These are phyloP conservation scores for Campoplex capitator DNA, from an alignment of 2,888 invertebrate genomes.

Conservation along the genomic window DNA sequence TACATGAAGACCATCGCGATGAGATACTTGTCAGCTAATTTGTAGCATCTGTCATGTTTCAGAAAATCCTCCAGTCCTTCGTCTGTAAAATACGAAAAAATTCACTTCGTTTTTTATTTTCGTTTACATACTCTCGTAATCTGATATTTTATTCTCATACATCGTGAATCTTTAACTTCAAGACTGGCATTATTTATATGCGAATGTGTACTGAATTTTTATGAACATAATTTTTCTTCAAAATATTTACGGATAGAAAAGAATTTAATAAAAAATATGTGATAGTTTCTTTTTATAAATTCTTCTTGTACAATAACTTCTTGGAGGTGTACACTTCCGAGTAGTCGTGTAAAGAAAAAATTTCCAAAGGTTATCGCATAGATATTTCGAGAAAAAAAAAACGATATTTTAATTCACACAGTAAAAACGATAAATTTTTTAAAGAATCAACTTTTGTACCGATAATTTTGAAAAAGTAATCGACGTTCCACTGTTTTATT, in stretches of 20 bases:
- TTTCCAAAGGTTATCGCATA: not conserved
- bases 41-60: slow-evolving; percentile 84
- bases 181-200: not conserved
- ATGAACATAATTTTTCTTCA: not conserved
- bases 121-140: not conserved
- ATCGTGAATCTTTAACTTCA: not conserved
- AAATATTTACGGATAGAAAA: no score
- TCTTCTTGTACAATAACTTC: no score
- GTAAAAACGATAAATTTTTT: not conserved
- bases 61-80: slow-evolving; percentile 84
- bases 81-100: slow-evolving; percentile 76
- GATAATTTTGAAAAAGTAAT: slow-evolving; percentile 75
- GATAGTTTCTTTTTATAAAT: no score
- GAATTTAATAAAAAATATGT: no score
- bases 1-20: slow-evolving; percentile 87
- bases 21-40: slow-evolving; percentile 86
- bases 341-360: no score
- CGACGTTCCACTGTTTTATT: slow-evolving; percentile 75
- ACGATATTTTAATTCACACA: not conserved
- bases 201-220: not conserved
- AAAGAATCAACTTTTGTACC: slow-evolving; percentile 67
- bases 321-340: no score
- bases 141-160: not conserved
- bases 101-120: not conserved
- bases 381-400: not conserved